Evolutionary conservation across 2,888 invertebrate genomes (phyloP).

Genomic region (Himalopsyche japonica): DNA sequence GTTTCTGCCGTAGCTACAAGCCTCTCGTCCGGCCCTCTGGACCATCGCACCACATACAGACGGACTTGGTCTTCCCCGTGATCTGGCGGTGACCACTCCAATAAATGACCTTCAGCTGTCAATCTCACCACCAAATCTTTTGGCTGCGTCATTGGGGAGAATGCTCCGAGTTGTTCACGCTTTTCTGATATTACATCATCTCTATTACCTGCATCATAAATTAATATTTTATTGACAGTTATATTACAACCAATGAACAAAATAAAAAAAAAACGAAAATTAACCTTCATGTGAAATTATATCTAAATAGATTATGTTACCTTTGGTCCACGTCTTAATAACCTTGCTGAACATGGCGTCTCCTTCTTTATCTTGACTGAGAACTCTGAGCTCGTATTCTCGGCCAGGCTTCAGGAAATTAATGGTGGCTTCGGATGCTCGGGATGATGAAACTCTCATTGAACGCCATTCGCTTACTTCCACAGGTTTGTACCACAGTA

Average conservation of each 20-base stretch:
- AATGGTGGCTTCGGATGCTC: constrained; percentile 77
- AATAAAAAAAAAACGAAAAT: too few relatives aligned
- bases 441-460: constrained; percentile 72
- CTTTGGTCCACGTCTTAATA: constrained; percentile 73
- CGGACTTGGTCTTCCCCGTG: constrained; percentile 61
- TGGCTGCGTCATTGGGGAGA: constrained; percentile 58
- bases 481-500: constrained; percentile 81
- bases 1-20: constrained; percentile 71
- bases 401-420: constrained; percentile 73
- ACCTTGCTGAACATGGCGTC: constrained; percentile 90
- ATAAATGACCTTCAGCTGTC: constrained; percentile 74
- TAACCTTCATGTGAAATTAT: too few relatives aligned
- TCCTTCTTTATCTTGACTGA: constrained; percentile 83
- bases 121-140: constrained; percentile 71
- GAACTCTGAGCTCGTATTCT: constrained; percentile 88
- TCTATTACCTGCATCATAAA: background rate
- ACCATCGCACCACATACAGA: constrained; percentile 73
- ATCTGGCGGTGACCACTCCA: constrained; percentile 73
- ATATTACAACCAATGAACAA: too few relatives aligned
- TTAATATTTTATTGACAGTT: too few relatives aligned
- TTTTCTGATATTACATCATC: background rate
- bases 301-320: constrained; percentile 42
- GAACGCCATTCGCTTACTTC: constrained; percentile 83
- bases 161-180: background rate
- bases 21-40: constrained; percentile 64